A percentile compares a stretch with the other conserved stretches of the same genome.
Evolutionary conservation across 2,888 invertebrate species (phyloP).

Genomic region (Dichetophora obliterata): DNA sequence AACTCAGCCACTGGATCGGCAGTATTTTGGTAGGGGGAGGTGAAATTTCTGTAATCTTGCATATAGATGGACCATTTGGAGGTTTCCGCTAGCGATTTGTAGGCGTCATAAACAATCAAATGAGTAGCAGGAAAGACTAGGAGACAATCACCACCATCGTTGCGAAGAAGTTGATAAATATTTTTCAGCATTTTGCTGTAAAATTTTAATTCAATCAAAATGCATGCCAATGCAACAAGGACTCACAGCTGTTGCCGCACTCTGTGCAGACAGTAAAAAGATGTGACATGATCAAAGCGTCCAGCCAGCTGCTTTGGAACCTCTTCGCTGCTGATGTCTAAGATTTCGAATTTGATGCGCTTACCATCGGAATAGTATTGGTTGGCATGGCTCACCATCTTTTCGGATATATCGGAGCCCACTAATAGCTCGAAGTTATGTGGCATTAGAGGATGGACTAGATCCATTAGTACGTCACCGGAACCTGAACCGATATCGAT

Average conservation of each 20-base stretch:
- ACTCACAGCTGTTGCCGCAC: conserved; percentile 73
- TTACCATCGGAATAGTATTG: conserved; percentile 71
- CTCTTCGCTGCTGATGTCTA: conserved; percentile 71
- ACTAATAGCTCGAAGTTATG: conserved; percentile 71
- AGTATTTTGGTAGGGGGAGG: conserved; percentile 46
- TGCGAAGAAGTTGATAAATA: conserved; percentile 46
- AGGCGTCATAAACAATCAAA: conserved; percentile 46
- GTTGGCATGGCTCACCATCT: conserved; percentile 79
- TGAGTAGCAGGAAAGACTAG: conserved; percentile 48
- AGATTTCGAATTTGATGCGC: conserved; percentile 63
- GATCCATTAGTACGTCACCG: conserved; percentile 76
- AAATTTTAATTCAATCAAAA: background rate
- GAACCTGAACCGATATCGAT: conserved; percentile 83
- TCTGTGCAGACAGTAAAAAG: conserved; percentile 85
- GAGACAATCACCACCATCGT: conserved; percentile 48
- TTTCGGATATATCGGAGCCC: conserved; percentile 79
- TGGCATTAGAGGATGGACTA: conserved; percentile 75
- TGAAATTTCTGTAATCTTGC: conserved; percentile 47
- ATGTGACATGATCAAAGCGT: conserved; percentile 77
- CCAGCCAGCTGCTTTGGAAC: conserved; percentile 70
- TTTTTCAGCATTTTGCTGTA: conserved; percentile 48
- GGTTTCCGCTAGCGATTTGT: conserved; percentile 40
- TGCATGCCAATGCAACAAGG: too few species aligned
- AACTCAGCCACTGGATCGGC: conserved; percentile 44
- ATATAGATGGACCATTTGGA: conserved; percentile 48